Evolutionary conservation across 2,888 invertebrate species (phyloP).

Genomic region (Heliconius hortense): DNA sequence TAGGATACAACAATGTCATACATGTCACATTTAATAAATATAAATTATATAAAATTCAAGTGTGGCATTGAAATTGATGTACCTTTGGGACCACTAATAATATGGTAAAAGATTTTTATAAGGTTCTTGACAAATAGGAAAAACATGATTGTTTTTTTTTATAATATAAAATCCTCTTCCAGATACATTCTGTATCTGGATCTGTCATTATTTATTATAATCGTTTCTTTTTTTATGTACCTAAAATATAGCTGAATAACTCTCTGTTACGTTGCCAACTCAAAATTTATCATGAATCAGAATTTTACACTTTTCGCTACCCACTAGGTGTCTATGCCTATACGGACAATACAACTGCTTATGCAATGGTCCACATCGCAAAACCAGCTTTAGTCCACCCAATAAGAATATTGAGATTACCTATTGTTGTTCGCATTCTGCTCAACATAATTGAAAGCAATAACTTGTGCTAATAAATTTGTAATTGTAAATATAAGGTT

Average conservation of each 20-base stretch:
- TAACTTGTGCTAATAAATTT: neutral
- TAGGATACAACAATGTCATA: no score
- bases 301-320: constrained; percentile 57
- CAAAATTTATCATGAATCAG: constrained; percentile 57
- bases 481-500: neutral
- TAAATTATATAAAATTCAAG: no score
- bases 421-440: constrained; percentile 36
- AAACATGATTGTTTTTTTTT: neutral
- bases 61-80: neutral
- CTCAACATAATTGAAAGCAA: constrained; percentile 24
- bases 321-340: constrained; percentile 51
- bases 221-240: constrained; percentile 51
- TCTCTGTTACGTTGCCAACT: constrained; percentile 62
- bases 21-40: no score
- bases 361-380: constrained; percentile 69
- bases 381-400: constrained; percentile 44
- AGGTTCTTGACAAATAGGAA: neutral
- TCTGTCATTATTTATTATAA: neutral
- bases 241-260: constrained; percentile 55
- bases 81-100: neutral
- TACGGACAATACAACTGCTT: constrained; percentile 61
- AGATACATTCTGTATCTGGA: no score
- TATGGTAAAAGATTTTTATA: neutral
- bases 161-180: neutral
- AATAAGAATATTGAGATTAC: constrained; percentile 42